Evolutionary conservation across 2,888 invertebrate genomes (phyloP), one percentile per base, ranked within the genome.

Genomic region (Agonopterix heracliana): DNA sequence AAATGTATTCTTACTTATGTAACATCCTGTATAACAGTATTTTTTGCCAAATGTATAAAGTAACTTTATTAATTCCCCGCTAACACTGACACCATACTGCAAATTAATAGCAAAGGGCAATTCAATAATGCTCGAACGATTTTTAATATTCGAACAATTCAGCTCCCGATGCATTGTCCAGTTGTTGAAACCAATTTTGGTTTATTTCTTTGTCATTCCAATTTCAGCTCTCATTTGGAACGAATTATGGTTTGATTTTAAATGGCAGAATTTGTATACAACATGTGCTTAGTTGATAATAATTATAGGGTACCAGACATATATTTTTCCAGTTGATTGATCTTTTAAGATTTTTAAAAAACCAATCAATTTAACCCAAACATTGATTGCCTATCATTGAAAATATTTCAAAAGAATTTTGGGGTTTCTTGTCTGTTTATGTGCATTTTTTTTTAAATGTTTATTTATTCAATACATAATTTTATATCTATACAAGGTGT

Each of bases 141-240:
- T 85, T 85, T 84, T 84, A 84, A 85, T 85, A 84, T 84, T 81
- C 81, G 74, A 70, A 75, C 78, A 73, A 79, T 80, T 72, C 75
- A 61, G 64, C 66, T 52, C 58, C 44, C 70, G 61, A 71, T 70
- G 75, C 71, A 78, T 80, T 80, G 78, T 78, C 71, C 77, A 72
- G 74, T 74, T 65, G 14, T 59, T 62, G 67, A 61, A 51, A 69
- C 64, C 69, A 69, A 73, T 80, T 79, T 78, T 74, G 58, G 73
- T 66, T 59, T 53, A 41, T 11, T 40, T 46, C 9, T n/a, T 51
- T 46, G 45, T 40, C 51, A 57, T 47, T 47, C 54, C 35, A 63
- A 55, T 55, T 49, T 45, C 59, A 56, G 62, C 54, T 45, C 3
- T 43, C 0, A 2, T 1, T 9, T 2, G 9, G 3, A 0, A 7